Percentiles rank a stretch among this genome's conserved stretches.
These are phyloP conservation scores for Allolobophora icterica DNA, from an alignment of 2,888 invertebrate species.

Conservation along the genomic window DNA sequence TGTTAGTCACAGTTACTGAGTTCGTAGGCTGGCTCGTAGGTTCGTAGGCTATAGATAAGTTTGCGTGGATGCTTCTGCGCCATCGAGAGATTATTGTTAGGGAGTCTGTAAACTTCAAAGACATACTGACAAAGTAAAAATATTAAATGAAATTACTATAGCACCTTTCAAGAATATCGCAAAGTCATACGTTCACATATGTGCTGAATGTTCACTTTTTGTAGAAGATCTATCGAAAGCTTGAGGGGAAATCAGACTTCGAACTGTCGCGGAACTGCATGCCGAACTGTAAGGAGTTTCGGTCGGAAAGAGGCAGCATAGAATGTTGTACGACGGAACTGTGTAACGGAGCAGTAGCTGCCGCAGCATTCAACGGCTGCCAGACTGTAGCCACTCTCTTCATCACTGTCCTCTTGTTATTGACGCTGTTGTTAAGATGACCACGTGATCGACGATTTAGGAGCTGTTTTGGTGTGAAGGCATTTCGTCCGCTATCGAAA, in stretches of 20 bases:
- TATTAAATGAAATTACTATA: no score
- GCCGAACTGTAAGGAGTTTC: constrained; percentile 20
- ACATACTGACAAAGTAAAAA: no score
- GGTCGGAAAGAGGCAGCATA: background rate
- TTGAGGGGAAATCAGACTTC: background rate
- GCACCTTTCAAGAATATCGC: no score
- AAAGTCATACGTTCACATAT: background rate
- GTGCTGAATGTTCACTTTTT: background rate
- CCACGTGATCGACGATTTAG: background rate
- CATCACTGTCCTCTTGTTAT: background rate
- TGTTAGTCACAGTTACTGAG: no score
- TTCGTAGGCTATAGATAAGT: no score
- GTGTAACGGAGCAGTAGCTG: constrained; percentile 24
- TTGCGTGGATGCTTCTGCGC: no score
- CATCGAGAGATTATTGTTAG: no score
- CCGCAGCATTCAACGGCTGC: background rate
- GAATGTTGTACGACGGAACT: constrained; percentile 21
- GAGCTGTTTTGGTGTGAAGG: background rate
- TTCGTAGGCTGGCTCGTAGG: no score
- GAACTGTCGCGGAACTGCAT: constrained; percentile 26
- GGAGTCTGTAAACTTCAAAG: no score
- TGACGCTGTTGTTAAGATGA: background rate
- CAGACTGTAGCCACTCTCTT: background rate
- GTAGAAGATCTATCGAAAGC: constrained; percentile 23
- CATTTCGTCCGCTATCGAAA: background rate